Conservation (phyloP, 2,113 vertebrate genomes). For the Phalacrocorax pelagicus region DNA sequence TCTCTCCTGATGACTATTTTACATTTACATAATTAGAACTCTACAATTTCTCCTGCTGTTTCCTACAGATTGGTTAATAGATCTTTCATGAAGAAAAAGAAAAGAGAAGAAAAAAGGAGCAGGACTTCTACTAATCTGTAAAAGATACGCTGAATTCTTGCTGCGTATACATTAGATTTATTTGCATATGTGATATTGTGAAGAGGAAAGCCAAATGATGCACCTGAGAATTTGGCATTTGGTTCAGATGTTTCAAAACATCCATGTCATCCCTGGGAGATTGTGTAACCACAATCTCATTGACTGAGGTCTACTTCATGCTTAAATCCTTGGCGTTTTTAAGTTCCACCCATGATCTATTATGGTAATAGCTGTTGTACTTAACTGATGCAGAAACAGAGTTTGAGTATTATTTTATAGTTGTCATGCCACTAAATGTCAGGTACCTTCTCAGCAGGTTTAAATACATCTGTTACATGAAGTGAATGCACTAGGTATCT, state of each 20-base stretch:
- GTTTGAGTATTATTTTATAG: background rate
- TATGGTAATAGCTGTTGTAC: background rate
- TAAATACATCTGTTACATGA: background rate
- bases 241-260: background rate
- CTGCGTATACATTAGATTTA: background rate
- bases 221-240: background rate
- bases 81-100: background rate
- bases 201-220: background rate
- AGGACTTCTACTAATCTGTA: background rate
- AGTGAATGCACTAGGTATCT: fast-evolving
- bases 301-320: background rate
- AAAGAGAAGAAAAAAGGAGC: background rate
- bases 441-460: background rate
- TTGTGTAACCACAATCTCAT: background rate
- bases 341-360: background rate
- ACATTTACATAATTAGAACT: conserved; percentile 53
- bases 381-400: background rate
- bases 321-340: background rate
- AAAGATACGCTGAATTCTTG: background rate
- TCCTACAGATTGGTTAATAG: conserved; percentile 4
- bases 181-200: background rate
- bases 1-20: conserved; percentile 19
- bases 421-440: too few species aligned
- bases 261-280: background rate
- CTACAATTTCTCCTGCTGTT: background rate